Evolutionary conservation across 1,140 invertebrate species (phyloP).

Genomic region (Temnothorax longispinosus): DNA sequence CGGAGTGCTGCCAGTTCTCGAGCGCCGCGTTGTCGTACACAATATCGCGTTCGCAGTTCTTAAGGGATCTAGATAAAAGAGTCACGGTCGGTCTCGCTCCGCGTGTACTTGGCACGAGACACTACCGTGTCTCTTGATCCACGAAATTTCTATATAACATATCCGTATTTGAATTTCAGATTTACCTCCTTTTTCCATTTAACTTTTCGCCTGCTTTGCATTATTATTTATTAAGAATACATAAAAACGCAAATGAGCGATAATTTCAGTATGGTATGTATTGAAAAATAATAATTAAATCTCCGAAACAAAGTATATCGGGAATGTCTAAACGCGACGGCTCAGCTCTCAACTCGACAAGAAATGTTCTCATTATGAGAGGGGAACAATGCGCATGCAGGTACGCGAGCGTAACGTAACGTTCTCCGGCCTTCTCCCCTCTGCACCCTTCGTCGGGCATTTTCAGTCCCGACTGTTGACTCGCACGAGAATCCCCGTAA

Average conservation of each 20-base stretch:
- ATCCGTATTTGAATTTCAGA: constrained; percentile 6
- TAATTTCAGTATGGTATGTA: neutral
- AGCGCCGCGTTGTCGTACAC: neutral
- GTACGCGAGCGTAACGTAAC: neutral
- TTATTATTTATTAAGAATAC: neutral
- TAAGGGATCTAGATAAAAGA: neutral
- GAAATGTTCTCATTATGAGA: neutral
- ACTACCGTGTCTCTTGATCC: neutral
- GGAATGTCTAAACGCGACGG: neutral
- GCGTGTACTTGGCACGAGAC: no score
- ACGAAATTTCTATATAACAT: neutral
- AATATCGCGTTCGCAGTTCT: constrained; percentile 15
- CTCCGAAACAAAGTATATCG: neutral
- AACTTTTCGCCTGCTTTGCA: neutral
- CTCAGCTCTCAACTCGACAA: neutral
- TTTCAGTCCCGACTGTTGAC: constrained; percentile 49
- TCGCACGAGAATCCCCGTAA: constrained; percentile 12
- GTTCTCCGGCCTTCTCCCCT: neutral
- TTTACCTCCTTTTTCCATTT: neutral
- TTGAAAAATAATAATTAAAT: neutral
- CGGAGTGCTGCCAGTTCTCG: constrained; percentile 45
- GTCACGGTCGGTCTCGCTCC: no score
- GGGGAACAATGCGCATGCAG: neutral
- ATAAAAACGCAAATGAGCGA: neutral
- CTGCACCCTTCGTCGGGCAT: constrained; percentile 22